Base-by-base conservation (phyloP, 2,888 invertebrate species). In the Anagyrus pseudococci region DNA sequence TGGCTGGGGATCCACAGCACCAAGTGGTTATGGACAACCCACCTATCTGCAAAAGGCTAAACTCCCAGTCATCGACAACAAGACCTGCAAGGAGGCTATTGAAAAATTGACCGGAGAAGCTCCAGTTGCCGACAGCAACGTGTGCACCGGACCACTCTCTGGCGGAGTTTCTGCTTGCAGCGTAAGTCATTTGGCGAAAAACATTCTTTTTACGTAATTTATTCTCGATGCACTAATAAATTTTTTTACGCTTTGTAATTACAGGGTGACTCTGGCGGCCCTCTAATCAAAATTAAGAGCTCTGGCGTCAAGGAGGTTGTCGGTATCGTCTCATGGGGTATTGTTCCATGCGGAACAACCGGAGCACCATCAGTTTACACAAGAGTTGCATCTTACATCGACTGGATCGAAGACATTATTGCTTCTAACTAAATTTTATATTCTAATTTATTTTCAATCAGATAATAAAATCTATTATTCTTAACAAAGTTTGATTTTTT, bases 301-400 rank as follows among this genome's bases (percentile, higher is more conserved):
- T 19, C 85, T 84, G 55, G 55, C 15, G 54, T 86, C 84, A 68
- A 88, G 84, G 82, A 91, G 89, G 77, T 92, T 87, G 20, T 62
- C n/a, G 69, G 87, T 82, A 63, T 83, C 77, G 78, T 90, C 87
- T 73, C 85, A 81, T 66, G 84, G 80, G 72, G 77, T 29, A 77
- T 77, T 22, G 73, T 82, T 37, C 84, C 84, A 52, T 84, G 84
- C 58, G 84, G 83, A 4, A 15, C 70, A 7, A 58, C 47, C 19
- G 78, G 81, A 37, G 54, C 70, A 6, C 84, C 84, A 15, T 81
- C 83, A 0, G 76, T 84, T 4, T 83, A 77, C 70, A 81, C 82
- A 1, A 74, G 78, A 20, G 78, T 81, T 3, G 81, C 83, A 0
- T 73, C 80, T 37, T 82, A 77, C 68, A 46, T 78, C 61, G 76